Evolutionary conservation across 2,113 vertebrate species (phyloP), one percentile per base, ranked within the genome.

Genomic region (Pluvianellus socialis): DNA sequence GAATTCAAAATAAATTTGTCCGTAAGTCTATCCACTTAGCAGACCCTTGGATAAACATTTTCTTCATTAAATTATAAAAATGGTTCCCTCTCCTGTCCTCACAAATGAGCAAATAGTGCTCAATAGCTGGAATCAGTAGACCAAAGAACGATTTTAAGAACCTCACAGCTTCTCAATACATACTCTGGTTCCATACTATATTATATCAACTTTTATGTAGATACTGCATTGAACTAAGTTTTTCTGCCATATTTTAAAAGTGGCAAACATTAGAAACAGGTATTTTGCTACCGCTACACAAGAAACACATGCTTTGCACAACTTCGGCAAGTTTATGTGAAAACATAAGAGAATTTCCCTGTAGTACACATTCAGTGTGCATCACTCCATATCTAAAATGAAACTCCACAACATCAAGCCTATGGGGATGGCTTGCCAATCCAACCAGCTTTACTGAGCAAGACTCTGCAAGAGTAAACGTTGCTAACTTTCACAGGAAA

Each of bases 21-120:
- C 3, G 0, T 6, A 9, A 71, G 11, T 27, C 49, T 6, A 42
- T 10, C 10, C 72, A 28, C 24, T 47, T 38, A 58, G 21, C 35
- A 70, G 21, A 33, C 5, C 59, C 11, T 0, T 9, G 20, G 9
- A 28, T 32, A 63, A 67, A 47, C 2, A 0, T 33, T 59, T 85
- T 14, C 40, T 52, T 33, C 27, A 42, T n/a, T 62, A 18, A 56
- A n/a, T 49, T 28, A 45, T 8, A 26, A 49, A 79, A 56, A 33
- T 4, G 0, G 6, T 35, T 79, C n/a, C 30, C 17, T 53, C 33
- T 53, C 13, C 50, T 35, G 8, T 52, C 49, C 30, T 88, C 55
- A 68, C 12, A 79, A 71, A 79, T 22, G 32, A 88, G 9, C 18
- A 89, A 84, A 40, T 30, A 70, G 89, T 89, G 27, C 68, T 63